phyloP scores from a whole-genome alignment of 2,113 vertebrate species.

The Rattus rattus region DNA sequence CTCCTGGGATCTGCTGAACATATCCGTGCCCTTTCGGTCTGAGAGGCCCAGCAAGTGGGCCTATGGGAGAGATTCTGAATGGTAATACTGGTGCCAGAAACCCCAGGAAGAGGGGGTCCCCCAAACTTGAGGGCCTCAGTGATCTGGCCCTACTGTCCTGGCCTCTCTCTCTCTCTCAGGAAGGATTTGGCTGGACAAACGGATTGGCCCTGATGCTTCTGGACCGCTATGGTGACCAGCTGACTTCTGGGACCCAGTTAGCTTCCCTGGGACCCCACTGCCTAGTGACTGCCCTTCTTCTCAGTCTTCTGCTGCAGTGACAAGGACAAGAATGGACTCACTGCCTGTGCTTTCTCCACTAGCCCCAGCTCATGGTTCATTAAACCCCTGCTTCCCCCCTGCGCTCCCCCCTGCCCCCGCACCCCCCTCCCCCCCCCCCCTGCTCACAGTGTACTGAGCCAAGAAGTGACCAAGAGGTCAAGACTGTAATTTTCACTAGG shows the following conservation, averaged over 20 bases:
- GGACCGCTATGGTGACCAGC: conserved; percentile 84
- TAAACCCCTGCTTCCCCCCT: neutral
- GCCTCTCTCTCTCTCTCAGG: conserved; percentile 76
- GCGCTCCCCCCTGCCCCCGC: too few species aligned
- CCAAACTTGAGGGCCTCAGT: neutral
- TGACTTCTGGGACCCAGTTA: conserved; percentile 35
- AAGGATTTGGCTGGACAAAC: conserved; percentile 92
- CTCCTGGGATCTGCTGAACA: neutral
- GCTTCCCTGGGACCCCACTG: neutral
- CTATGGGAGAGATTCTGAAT: neutral
- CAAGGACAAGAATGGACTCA: neutral
- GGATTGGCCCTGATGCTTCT: conserved; percentile 89
- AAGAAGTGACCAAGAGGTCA: neutral
- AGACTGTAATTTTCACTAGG: neutral
- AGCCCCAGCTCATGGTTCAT: neutral
- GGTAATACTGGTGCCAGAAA: neutral
- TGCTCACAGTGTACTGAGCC: fast-evolving
- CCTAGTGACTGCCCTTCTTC: neutral
- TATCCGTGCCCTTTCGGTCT: neutral
- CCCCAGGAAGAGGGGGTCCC: neutral
- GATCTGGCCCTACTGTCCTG: neutral
- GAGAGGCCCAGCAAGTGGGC: neutral
- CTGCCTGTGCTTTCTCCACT: too few species aligned
- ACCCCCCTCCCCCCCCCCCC: neutral
- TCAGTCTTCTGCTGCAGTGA: conserved; percentile 5